Conservation (phyloP, 2,797 vertebrate species). For the Protosalanx chinensis region DNA sequence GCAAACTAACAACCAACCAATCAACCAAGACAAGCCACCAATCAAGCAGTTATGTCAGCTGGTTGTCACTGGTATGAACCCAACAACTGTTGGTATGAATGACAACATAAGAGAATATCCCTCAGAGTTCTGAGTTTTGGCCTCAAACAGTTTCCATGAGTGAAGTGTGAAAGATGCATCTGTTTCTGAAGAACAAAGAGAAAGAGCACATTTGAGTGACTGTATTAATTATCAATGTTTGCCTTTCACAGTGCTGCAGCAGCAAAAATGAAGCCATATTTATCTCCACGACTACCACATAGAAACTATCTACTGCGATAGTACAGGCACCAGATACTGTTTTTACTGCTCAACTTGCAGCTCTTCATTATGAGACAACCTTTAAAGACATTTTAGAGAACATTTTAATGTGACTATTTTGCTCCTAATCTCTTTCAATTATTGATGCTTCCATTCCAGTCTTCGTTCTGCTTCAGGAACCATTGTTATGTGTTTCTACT, state of each 20-base stretch:
- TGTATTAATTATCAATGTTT: constrained; percentile 17
- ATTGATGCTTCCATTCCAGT: background rate
- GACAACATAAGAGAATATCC: constrained; percentile 26
- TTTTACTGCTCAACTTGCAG: no score
- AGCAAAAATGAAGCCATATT: background rate
- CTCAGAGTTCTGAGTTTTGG: constrained; percentile 43
- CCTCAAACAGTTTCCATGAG: constrained; percentile 41
- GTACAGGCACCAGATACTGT: no score
- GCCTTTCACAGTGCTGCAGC: background rate
- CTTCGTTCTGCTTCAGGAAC: background rate
- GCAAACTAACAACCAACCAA: constrained; percentile 60
- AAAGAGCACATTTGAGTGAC: constrained; percentile 26
- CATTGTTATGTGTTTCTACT: background rate
- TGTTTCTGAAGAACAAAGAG: constrained; percentile 12
- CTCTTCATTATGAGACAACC: no score
- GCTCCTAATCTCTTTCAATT: background rate
- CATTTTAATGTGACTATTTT: no score
- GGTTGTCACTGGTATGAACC: constrained; percentile 51
- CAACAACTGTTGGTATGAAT: constrained; percentile 62
- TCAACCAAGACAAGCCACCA: constrained; percentile 40
- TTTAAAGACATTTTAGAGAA: no score
- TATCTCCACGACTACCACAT: background rate
- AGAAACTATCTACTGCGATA: background rate
- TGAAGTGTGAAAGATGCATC: constrained; percentile 24
- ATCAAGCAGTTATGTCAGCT: constrained; percentile 15